Percentiles rank a stretch among this genome's conserved stretches.
Conservation (phyloP, 2,113 vertebrate genomes). For the Dipodomys stephensi region DNA sequence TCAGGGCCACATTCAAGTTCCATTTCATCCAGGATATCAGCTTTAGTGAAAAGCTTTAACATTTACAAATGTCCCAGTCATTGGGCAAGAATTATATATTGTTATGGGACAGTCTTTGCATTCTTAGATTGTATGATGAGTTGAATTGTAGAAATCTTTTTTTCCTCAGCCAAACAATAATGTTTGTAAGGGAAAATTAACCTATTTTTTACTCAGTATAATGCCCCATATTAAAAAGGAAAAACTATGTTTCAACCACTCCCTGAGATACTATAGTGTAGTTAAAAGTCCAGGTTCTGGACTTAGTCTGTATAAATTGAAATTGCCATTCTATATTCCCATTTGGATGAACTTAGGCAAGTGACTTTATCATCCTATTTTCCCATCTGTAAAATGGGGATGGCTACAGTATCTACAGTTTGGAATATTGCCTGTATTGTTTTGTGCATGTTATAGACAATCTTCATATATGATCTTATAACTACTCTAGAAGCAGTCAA, state of each 20-base stretch:
- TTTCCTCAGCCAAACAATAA: constrained; percentile 25
- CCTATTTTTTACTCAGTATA: neutral
- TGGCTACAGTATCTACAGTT: neutral
- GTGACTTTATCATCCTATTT: neutral
- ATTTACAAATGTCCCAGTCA: neutral
- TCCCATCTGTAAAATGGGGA: neutral
- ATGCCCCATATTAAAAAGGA: neutral
- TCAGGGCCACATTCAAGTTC: constrained; percentile 20
- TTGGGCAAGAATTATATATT: neutral
- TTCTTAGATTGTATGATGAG: neutral
- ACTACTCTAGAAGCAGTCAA: constrained; percentile 46
- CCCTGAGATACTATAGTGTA: neutral
- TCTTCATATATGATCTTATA: neutral
- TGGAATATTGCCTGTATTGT: neutral
- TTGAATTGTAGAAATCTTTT: neutral
- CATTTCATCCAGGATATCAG: neutral
- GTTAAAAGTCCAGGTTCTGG: neutral
- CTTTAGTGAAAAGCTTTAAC: neutral
- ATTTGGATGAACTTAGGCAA: neutral
- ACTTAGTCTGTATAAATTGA: neutral
- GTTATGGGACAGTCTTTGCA: neutral
- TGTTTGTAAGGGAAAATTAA: neutral
- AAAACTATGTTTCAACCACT: neutral
- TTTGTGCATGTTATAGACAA: constrained; percentile 29
- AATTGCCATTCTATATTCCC: neutral